Conservation (phyloP, 1,140 invertebrate species). For the Hycleus cichorii region DNA sequence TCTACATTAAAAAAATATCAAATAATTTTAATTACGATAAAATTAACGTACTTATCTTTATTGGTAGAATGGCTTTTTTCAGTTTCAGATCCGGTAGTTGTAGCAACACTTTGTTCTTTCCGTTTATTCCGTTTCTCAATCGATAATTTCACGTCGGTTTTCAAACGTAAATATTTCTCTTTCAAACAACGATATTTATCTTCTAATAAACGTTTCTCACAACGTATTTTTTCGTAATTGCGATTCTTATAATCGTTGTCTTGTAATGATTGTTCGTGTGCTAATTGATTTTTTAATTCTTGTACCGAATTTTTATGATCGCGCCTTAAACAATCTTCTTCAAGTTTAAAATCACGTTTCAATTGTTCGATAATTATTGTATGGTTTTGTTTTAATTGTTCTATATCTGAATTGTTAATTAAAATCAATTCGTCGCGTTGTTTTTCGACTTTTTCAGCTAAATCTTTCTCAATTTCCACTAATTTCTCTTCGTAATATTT, state of each 20-base stretch:
- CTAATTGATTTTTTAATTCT: conserved; percentile 55
- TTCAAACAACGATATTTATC: conserved; percentile 75
- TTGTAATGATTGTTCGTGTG: conserved; percentile 37
- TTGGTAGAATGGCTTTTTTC: conserved; percentile 64
- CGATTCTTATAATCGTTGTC: conserved; percentile 43
- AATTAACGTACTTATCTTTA: conserved; percentile 33
- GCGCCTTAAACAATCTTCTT: conserved; percentile 43
- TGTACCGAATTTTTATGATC: conserved; percentile 57
- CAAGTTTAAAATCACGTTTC: conserved; percentile 52
- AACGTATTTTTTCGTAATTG: conserved; percentile 57
- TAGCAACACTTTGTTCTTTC: conserved; percentile 53
- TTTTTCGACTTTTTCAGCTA: conserved; percentile 40
- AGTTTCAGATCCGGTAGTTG: conserved; percentile 64
- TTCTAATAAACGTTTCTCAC: conserved; percentile 62
- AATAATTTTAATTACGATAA: not conserved
- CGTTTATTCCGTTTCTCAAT: conserved; percentile 53
- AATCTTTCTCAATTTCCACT: conserved; percentile 41
- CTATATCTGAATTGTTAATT: conserved; percentile 45
- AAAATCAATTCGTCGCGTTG: conserved; percentile 42
- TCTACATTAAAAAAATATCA: conserved; percentile 8
- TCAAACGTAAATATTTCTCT: conserved; percentile 72
- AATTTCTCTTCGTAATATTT: conserved; percentile 36
- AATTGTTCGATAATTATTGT: conserved; percentile 47
- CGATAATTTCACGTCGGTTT: conserved; percentile 63
- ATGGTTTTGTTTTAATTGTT: conserved; percentile 46